These are phyloP conservation scores for human DNA, from an alignment of 2,113 vertebrate genomes.

Conservation along the genomic window GRCh38 chr4:24806501-24807000, in stretches of 20 bases:
- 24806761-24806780: not conserved
- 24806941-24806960: too few relatives aligned
- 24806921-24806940: not conserved
- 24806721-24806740: not conserved
- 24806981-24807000: accelerated
- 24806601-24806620: constrained; percentile 75
- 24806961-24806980: accelerated
- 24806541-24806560: constrained; percentile 70
- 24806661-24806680: accelerated
- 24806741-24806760: not conserved
- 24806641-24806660: constrained; percentile 68
- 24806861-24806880: not conserved
- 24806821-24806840: not conserved
- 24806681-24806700: not conserved
- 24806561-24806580: constrained; percentile 71
- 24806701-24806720: not conserved
- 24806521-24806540: constrained; percentile 79
- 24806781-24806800: not conserved
- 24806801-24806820: accelerated
- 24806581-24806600: constrained; percentile 80
- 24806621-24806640: constrained; percentile 68
- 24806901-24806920: accelerated
- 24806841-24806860: accelerated
- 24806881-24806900: accelerated
- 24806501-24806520: constrained; percentile 75